Conservation (phyloP, 1,140 invertebrate genomes). For the Antheraea pernyi region DNA sequence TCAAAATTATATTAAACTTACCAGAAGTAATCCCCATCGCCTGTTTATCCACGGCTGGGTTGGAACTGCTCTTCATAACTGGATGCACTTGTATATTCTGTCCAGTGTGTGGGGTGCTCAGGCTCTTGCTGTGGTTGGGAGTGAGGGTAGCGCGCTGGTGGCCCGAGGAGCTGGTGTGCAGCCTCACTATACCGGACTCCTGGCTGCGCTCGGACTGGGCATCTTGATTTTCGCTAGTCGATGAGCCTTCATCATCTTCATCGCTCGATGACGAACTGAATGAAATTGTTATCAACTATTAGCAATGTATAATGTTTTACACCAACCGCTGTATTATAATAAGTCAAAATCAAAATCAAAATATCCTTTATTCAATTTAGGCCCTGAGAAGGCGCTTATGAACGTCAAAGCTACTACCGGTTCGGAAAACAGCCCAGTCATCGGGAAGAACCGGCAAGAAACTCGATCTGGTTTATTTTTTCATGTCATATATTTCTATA, state of each 20-base stretch:
- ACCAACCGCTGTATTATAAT: no score
- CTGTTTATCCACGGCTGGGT: conserved; percentile 73
- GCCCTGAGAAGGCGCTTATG: no score
- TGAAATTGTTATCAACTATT: neutral
- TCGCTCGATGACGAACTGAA: conserved; percentile 83
- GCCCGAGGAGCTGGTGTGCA: conserved; percentile 41
- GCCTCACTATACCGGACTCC: conserved; percentile 45
- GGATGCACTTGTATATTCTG: conserved; percentile 70
- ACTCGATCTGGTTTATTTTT: no score
- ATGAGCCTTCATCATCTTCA: conserved; percentile 81
- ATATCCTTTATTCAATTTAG: no score
- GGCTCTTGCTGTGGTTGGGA: conserved; percentile 65
- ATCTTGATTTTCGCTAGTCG: conserved; percentile 73
- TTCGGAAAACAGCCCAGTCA: no score
- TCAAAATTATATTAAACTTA: conserved; percentile 17
- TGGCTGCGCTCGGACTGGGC: conserved; percentile 57
- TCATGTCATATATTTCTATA: no score
- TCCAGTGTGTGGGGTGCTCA: conserved; percentile 62
- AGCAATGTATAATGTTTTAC: no score
- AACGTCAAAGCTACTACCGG: no score
- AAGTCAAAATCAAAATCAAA: no score
- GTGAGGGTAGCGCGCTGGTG: conserved; percentile 43
- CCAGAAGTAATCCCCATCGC: conserved; percentile 74
- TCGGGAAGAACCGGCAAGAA: no score
- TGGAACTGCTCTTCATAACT: conserved; percentile 75